phyloP scores from a whole-genome alignment of 2,888 invertebrate genomes.

The Drosophila cognata region DNA sequence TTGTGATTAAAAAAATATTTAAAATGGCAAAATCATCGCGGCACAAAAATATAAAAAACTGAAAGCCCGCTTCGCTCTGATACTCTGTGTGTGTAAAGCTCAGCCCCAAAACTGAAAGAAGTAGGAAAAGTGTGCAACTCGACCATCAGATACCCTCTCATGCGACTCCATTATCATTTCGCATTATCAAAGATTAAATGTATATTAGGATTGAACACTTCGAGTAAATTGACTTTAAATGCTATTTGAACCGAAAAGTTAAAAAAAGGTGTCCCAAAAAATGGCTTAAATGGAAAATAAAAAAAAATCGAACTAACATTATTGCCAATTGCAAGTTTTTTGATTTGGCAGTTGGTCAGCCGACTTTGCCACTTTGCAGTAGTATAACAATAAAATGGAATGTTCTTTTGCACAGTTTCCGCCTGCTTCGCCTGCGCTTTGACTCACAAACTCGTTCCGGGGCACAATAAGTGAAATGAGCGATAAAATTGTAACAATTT shows the following conservation, averaged over 20 bases:
- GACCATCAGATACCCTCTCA: slow-evolving; percentile 21
- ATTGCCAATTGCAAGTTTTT: background rate
- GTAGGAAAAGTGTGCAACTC: background rate
- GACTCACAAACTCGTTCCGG: slow-evolving; percentile 14
- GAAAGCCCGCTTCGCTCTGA: slow-evolving; percentile 37
- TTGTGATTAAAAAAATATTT: slow-evolving; percentile 80
- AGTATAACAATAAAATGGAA: slow-evolving; percentile 38
- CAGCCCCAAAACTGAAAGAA: slow-evolving; percentile 49
- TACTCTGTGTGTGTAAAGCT: slow-evolving; percentile 47
- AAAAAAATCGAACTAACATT: background rate
- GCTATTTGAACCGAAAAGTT: background rate
- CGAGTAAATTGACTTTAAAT: background rate
- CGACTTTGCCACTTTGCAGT: background rate
- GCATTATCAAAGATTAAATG: background rate
- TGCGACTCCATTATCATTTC: background rate
- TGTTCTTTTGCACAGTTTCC: slow-evolving; percentile 12
- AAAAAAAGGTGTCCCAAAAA: background rate
- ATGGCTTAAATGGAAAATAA: background rate
- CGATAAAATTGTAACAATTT: slow-evolving; percentile 80
- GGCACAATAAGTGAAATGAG: slow-evolving; percentile 75
- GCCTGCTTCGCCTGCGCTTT: slow-evolving; percentile 22
- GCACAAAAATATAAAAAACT: slow-evolving; percentile 41
- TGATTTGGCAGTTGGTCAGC: too few relatives aligned
- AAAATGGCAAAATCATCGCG: slow-evolving; percentile 76
- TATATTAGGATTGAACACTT: background rate